Evolutionary conservation across 2,888 invertebrate species (phyloP), one percentile per base, ranked within the genome.

Genomic region (Copidosoma aretas): DNA sequence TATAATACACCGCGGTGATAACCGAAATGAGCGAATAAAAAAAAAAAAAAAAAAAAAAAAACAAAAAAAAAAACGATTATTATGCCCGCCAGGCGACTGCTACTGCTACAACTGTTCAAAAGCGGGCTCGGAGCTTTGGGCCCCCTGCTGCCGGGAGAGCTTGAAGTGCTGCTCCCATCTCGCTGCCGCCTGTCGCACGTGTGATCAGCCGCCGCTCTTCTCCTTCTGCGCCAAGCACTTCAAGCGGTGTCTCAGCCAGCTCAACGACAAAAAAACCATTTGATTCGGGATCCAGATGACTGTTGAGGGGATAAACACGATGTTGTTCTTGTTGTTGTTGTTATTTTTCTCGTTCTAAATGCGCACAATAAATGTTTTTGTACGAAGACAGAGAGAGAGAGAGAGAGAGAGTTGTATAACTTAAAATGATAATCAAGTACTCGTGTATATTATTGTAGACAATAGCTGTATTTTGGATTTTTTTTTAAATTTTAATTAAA

Each of bases 201-300:
- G 84, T 70, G 83, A 84, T 69, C 82, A 82, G 51, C 81, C 81
- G 3, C 73, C 75, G 5, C 75, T 84, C 43, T 79, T 80, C 68
- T 79, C 80, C 10, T 84, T 84, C 68, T 84, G 84, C 71, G 78
- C 80, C 21, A 83, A 84, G 67, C 80, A 83, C 69, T 84, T 84
- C 73, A 84, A 84, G 63, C 82, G 83, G 71, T 84, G 84, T 66
- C 69, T 80, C 10, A 64, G 66, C 21, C 78, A 78, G 10, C 66
- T 75, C 3, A 77, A 78, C 63, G 77, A 77, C 24, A 79, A 78
- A 62, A 78, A 79, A 43, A 39, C 74, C 70, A 57, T 62, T 51
- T 67, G 58, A 65, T n/a, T n/a, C n/a, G n/a, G n/a, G n/a, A n/a
- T n/a, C n/a, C 19, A 3, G 19, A 64, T 19, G 8, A 49, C 19